Conservation (phyloP, 2,797 vertebrate species). For the Coregonus ussuriensis region DNA sequence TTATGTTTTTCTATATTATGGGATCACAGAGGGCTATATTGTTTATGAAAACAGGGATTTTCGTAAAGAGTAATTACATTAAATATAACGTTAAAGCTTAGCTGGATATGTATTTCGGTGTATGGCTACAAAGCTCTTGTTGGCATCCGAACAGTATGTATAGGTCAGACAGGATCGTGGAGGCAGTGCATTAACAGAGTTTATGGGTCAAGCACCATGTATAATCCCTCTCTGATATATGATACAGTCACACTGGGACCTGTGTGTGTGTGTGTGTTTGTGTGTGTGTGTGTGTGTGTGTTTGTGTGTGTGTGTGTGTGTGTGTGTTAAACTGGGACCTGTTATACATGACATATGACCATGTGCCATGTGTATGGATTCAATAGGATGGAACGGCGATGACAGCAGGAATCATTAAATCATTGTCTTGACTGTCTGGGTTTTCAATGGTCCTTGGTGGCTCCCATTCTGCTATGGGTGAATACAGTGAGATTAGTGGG, state of each 20-base stretch:
- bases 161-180: constrained; percentile 27
- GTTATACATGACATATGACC: constrained; percentile 1
- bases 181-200: constrained; percentile 37
- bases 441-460: constrained; percentile 23
- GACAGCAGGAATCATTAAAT: constrained; percentile 45
- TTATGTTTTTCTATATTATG: constrained; percentile 25
- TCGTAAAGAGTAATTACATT: constrained; percentile 13
- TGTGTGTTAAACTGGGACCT: constrained; percentile 19
- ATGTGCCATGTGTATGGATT: constrained; percentile 7
- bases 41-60: constrained; percentile 16
- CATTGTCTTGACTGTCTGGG: constrained; percentile 4
- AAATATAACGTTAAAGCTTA: constrained; percentile 19
- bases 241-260: constrained; percentile 23
- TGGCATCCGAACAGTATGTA: neutral
- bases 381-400: constrained; percentile 30
- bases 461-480: constrained; percentile 9
- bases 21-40: constrained; percentile 5
- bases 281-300: neutral
- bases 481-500: constrained; percentile 4
- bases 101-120: constrained; percentile 26
- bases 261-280: constrained; percentile 3
- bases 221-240: constrained; percentile 5
- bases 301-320: neutral
- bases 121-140: neutral
- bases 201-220: constrained; percentile 39